Evolutionary conservation across 2,888 invertebrate species (phyloP).

Genomic region (Apotomis turbidana): DNA sequence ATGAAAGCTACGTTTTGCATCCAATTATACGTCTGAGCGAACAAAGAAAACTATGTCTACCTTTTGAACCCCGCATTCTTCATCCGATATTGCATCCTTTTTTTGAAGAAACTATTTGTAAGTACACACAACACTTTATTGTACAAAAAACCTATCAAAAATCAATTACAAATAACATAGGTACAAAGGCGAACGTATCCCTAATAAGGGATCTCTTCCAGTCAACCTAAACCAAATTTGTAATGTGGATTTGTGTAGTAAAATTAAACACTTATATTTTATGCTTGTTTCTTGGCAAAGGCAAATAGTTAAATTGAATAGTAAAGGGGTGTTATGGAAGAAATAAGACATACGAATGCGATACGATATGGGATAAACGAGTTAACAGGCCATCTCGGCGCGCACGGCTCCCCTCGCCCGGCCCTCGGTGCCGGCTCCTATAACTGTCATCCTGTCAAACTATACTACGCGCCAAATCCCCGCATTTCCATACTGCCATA

Average conservation of each 20-base stretch:
- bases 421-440: constrained; percentile 55
- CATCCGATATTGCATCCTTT: constrained; percentile 55
- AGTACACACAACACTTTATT: no score
- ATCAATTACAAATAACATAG: no score
- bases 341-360: constrained; percentile 55
- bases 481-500: constrained; percentile 79
- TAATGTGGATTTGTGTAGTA: not conserved
- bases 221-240: not conserved
- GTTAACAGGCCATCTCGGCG: constrained; percentile 61
- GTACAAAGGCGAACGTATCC: no score
- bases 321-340: constrained; percentile 30
- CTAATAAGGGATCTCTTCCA: no score
- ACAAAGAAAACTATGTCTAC: constrained; percentile 71
- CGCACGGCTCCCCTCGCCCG: constrained; percentile 45
- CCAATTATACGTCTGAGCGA: constrained; percentile 65
- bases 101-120: constrained; percentile 13
- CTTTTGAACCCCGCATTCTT: constrained; percentile 54
- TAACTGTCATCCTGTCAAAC: constrained; percentile 83
- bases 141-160: no score
- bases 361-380: constrained; percentile 67
- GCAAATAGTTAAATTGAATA: not conserved
- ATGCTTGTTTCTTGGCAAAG: not conserved
- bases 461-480: constrained; percentile 74
- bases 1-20: constrained; percentile 56
- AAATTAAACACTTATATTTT: not conserved